Percentiles rank a stretch among this genome's conserved stretches.
These are phyloP conservation scores for Gymnoscelis rufifasciata DNA, from an alignment of 2,888 invertebrate species.

Conservation along the genomic window DNA sequence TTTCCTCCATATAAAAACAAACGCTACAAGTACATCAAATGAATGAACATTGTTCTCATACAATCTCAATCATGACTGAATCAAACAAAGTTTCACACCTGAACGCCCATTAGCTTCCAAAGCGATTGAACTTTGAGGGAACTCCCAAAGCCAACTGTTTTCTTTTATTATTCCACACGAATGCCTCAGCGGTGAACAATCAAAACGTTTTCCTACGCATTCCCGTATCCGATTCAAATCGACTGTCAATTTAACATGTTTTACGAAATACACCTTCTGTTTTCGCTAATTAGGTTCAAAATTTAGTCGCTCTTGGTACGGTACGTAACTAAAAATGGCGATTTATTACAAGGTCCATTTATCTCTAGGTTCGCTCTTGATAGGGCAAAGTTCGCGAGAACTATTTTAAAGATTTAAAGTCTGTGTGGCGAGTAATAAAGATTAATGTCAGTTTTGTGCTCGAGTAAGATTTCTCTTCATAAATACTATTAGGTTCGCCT, in stretches of 20 bases:
- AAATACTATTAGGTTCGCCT: not conserved
- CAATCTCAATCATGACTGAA: not conserved
- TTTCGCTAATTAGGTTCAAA: not conserved
- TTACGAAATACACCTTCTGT: not conserved
- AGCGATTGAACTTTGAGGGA: constrained; percentile 7
- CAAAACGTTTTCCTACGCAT: constrained; percentile 53
- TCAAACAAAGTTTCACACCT: constrained; percentile 1
- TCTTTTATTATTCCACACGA: constrained; percentile 37
- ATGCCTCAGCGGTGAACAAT: constrained; percentile 43
- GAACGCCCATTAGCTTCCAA: constrained; percentile 9
- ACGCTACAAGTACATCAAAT: too few species aligned
- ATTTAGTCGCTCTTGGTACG: not conserved
- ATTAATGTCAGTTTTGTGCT: not conserved
- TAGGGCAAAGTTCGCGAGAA: not conserved
- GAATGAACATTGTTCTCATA: not conserved
- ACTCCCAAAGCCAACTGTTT: constrained; percentile 8
- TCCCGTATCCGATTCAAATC: constrained; percentile 31
- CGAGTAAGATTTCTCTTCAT: not conserved
- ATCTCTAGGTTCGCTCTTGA: too few species aligned
- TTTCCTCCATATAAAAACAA: too few species aligned
- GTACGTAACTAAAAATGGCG: too few species aligned
- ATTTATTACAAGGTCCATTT: too few species aligned
- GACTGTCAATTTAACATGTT: not conserved
- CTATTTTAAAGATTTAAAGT: not conserved
- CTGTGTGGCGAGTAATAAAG: not conserved